Evolutionary conservation across 2,888 invertebrate species (phyloP), one percentile per base, ranked within the genome.

Genomic region (Gymnoscelis rufifasciata): DNA sequence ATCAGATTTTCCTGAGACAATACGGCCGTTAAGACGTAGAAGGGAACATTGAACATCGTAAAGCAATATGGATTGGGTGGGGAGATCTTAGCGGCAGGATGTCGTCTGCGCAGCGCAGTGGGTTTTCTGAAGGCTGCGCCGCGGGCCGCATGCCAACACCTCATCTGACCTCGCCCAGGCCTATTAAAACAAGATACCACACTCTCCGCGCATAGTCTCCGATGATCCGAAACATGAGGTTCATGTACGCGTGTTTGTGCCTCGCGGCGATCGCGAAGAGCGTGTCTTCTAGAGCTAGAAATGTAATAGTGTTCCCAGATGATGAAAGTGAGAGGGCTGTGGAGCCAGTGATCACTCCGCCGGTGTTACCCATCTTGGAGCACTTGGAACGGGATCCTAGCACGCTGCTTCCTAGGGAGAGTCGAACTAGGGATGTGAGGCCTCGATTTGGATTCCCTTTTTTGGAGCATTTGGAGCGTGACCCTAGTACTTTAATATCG

Each of bases 111-210:
- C 62, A 59, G 62, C 77, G 77, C 87, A 87, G 87, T 87, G 88
- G 88, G 79, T 83, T 84, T 87, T 86, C 86, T 83, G 88, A 88
- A 87, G 88, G 88, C 88, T 87, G 84, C 71, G 82, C 73, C 80
- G 78, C 84, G 88, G 71, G 88, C 79, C 87, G 88, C 88, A 88
- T 88, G 88, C 87, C 83, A 88, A 87, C 83, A 68, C 71, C 59
- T 71, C 64, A 51, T 37, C 46, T 72, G 84, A 83, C 86, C 87
- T 87, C 83, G 83, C 57, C 48, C 77, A 73, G 79, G 79, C 86
- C 83, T 86, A 86, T 87, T 88, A 86, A 88, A 79, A 87, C 83
- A 71, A 80, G 78, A 80, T 71, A 77, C 81, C 62, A 64, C 72
- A 74, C 51, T 68, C 58, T 68, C 62, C 67, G 61, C 66, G 58